Evolutionary conservation across 2,888 invertebrate species (phyloP).

Genomic region (Glaucopsyche alexis): DNA sequence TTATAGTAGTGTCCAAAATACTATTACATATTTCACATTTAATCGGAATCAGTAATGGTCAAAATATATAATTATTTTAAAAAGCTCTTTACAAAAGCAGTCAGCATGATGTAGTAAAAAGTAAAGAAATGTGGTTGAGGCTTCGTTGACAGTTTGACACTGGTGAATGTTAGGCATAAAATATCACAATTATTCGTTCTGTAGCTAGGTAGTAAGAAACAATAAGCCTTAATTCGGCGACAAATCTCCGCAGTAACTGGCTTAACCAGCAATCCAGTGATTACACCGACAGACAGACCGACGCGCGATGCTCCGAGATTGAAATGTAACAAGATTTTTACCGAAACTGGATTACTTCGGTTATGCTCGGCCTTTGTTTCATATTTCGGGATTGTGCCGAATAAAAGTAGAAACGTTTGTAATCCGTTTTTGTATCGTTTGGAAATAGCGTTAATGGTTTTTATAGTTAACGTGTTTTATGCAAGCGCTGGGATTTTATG

Average conservation of each 20-base stretch:
- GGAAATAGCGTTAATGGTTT: slow-evolving; percentile 5
- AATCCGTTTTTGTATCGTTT: slow-evolving; percentile 21
- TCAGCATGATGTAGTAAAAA: neutral
- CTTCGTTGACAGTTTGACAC: neutral
- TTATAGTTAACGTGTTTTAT: slow-evolving; percentile 14
- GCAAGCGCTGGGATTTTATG: slow-evolving; percentile 9
- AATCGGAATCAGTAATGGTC: neutral
- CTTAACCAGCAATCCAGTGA: slow-evolving; percentile 42
- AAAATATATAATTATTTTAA: neutral
- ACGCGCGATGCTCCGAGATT: slow-evolving; percentile 38
- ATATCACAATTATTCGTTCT: neutral
- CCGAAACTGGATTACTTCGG: slow-evolving; percentile 35
- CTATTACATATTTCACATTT: neutral
- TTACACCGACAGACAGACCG: slow-evolving; percentile 32
- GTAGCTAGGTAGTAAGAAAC: slow-evolving; percentile 19
- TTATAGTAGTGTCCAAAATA: neutral
- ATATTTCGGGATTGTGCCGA: slow-evolving; percentile 28
- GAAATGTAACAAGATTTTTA: slow-evolving; percentile 42
- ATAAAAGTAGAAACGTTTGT: slow-evolving; percentile 27
- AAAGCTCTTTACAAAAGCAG: neutral
- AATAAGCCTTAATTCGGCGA: slow-evolving; percentile 32
- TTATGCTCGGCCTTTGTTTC: slow-evolving; percentile 31
- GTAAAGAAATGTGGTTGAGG: too few relatives aligned
- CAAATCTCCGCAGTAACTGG: slow-evolving; percentile 32
- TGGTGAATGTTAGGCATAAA: neutral